Conservation (phyloP, 2,888 invertebrate genomes). For the Dicranocentrus wangi region DNA sequence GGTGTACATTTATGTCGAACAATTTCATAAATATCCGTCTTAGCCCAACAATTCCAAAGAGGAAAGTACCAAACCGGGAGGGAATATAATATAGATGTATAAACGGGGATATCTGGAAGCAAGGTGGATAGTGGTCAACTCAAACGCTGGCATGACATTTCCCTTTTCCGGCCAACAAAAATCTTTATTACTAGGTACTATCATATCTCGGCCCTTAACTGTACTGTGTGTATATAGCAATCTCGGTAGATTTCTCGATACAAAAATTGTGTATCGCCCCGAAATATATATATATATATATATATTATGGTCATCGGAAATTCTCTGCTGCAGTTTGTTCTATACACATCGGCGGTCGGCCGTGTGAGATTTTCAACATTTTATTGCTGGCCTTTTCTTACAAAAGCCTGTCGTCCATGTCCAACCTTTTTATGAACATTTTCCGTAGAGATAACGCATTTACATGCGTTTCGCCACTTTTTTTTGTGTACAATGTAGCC, state of each 20-base stretch:
- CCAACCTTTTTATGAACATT: conserved; percentile 23
- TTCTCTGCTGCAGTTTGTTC: too few relatives aligned
- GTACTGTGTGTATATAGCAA: neutral
- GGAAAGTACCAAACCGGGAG: too few relatives aligned
- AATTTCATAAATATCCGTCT: conserved; percentile 21
- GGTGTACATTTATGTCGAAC: conserved; percentile 6
- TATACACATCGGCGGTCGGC: too few relatives aligned
- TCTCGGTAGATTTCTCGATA: conserved; percentile 10
- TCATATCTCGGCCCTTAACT: neutral
- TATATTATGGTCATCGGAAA: conserved; percentile 12
- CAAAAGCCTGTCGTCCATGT: conserved; percentile 17
- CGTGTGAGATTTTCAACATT: neutral
- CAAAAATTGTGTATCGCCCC: neutral
- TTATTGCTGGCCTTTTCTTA: conserved; percentile 19
- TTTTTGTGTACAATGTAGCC: neutral
- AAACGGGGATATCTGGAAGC: too few relatives aligned
- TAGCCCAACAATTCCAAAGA: neutral
- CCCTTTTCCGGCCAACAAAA: conserved; percentile 37
- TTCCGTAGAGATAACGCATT: conserved; percentile 4
- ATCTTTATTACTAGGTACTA: conserved; percentile 26
- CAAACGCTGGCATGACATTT: conserved; percentile 39
- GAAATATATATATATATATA: neutral
- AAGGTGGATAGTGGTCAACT: conserved; percentile 13
- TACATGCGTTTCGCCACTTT: conserved; percentile 19
- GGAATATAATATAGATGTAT: too few relatives aligned